These are phyloP conservation scores for Drosophila putrida DNA, from an alignment of 2,888 invertebrate genomes.

Conservation along the genomic window DNA sequence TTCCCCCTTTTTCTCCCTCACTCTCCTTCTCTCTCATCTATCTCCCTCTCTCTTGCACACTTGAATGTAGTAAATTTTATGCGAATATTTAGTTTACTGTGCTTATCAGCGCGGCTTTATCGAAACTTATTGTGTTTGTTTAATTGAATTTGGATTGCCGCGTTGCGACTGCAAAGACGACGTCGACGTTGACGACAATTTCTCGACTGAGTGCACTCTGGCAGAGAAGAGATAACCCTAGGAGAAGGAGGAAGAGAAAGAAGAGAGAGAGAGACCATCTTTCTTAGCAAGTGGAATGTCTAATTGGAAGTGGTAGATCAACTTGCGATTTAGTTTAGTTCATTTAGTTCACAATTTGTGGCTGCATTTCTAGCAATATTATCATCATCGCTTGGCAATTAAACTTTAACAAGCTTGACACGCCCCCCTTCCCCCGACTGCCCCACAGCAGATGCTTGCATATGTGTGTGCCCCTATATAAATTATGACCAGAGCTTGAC, in stretches of 20 bases:
- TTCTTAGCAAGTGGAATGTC: slow-evolving; percentile 42
- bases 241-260: background rate
- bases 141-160: slow-evolving; percentile 85
- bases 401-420: slow-evolving; percentile 75
- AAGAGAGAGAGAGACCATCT: slow-evolving; percentile 2
- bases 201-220: slow-evolving; percentile 70
- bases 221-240: slow-evolving; percentile 55
- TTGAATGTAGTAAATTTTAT: slow-evolving; percentile 67
- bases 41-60: background rate
- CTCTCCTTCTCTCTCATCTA: slow-evolving; percentile 5
- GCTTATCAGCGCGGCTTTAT: slow-evolving; percentile 83
- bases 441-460: slow-evolving; percentile 53
- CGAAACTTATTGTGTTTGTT: slow-evolving; percentile 85
- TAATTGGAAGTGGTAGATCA: slow-evolving; percentile 80
- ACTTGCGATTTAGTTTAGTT: slow-evolving; percentile 73
- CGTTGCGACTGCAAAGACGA: slow-evolving; percentile 31
- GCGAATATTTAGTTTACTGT: slow-evolving; percentile 82
- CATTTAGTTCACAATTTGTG: slow-evolving; percentile 68
- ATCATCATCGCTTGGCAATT: slow-evolving; percentile 60
- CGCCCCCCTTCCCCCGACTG: slow-evolving; percentile 38
- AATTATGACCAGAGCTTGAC: slow-evolving; percentile 84
- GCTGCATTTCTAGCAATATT: slow-evolving; percentile 13
- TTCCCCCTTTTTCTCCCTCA: slow-evolving; percentile 9
- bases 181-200: slow-evolving; percentile 69
- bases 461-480: slow-evolving; percentile 68